Evolutionary conservation across 1,140 invertebrate species (phyloP).

Genomic region (Ceratosolen solmsi): DNA sequence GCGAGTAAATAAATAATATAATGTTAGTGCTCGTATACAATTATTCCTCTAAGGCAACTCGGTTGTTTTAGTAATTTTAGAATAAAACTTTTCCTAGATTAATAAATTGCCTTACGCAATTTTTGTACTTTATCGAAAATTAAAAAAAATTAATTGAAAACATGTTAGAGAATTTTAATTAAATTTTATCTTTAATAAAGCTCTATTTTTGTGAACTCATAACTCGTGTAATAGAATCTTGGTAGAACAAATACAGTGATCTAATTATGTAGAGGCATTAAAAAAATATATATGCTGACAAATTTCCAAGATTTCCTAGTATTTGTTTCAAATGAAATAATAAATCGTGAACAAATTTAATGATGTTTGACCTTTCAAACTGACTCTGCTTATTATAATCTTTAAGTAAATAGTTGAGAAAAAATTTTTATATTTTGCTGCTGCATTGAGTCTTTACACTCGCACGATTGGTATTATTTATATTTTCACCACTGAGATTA

Average conservation of each 20-base stretch:
- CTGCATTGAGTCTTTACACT: not conserved
- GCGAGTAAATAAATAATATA: too few species aligned
- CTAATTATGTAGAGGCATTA: not conserved
- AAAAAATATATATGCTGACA: not conserved
- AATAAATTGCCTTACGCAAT: too few species aligned
- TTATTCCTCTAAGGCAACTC: too few species aligned
- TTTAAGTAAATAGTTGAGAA: not conserved
- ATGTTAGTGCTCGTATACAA: too few species aligned
- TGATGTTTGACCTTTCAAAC: constrained; percentile 8
- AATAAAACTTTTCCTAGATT: too few species aligned
- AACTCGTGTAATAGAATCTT: not conserved
- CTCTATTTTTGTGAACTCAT: not conserved
- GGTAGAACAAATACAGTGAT: not conserved
- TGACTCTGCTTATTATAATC: not conserved
- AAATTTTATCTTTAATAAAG: too few species aligned
- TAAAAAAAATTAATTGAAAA: too few species aligned
- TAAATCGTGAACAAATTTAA: not conserved
- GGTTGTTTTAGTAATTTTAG: too few species aligned
- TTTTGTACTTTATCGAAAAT: too few species aligned
- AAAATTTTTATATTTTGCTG: not conserved
- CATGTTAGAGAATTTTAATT: too few species aligned
- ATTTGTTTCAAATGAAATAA: not conserved
- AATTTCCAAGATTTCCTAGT: not conserved
- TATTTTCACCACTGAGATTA: not conserved
- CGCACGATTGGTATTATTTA: not conserved